Evolutionary conservation across 2,888 invertebrate genomes (phyloP), one percentile per base, ranked within the genome.

Genomic region (Papilio elwesi): DNA sequence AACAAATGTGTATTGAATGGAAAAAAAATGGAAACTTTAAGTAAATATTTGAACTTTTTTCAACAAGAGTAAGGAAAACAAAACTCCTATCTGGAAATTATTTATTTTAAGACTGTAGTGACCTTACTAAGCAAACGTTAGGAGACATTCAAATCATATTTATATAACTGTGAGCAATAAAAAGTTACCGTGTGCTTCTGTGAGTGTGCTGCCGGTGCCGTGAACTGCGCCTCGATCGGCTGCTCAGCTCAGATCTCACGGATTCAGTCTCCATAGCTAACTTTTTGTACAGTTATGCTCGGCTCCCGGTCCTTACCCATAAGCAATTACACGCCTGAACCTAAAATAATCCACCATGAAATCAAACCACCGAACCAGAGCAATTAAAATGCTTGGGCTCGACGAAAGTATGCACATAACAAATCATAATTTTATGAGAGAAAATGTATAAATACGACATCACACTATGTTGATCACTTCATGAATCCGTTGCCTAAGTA

Each of bases 241-340:
- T 96, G 92, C 98, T 98, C 85, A 97, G 95, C 93, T 98, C 98
- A 71, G 98, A 98, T 87, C 98, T 96, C 83, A 98, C 96, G 82
- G 98, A 98, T 94, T 98, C 98, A 83, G 97, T 98, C 95, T 98
- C 98, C 98, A 98, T 98, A 89, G 93, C 89, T 80, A 73, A 76
- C 81, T 73, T 76, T 76, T 80, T 79, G 81, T 79, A 77, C 74
- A 78, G 74, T 76, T 77, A 78, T 76, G 73, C 75, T 76, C 74
- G 76, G 78, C 82, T 77, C 76, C 75, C 78, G 78, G 77, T 72
- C 74, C 81, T 86, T 85, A 90, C 79, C 92, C 92, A 91, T 92
- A 83, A 81, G 89, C 84, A 82, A 81, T 81, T 79, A 79, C 82
- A 80, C 82, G 79, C 77, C 77, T 78, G 78, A 81, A 80, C 85